Evolutionary conservation across 2,888 invertebrate species (phyloP).

Genomic region (Perdita meconis): DNA sequence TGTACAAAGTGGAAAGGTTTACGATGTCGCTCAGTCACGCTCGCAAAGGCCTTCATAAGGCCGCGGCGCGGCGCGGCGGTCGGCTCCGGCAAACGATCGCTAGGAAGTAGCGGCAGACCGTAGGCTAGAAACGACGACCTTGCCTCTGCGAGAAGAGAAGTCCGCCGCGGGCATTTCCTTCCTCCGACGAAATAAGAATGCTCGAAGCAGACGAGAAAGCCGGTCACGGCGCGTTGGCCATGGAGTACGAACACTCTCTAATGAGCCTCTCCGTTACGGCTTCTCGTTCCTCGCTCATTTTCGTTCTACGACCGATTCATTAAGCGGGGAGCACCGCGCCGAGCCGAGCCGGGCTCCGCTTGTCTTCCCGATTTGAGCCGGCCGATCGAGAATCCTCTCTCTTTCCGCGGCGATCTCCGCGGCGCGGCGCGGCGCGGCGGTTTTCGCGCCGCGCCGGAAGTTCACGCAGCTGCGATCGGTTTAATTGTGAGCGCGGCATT

Average conservation of each 20-base stretch:
- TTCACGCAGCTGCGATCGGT: slow-evolving; percentile 18
- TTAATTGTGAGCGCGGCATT: slow-evolving; percentile 30
- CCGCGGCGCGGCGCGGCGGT: slow-evolving; percentile 24
- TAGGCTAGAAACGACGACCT: slow-evolving; percentile 78
- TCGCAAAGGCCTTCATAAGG: slow-evolving; percentile 56
- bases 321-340: slow-evolving; percentile 39
- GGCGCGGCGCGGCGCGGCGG: neutral
- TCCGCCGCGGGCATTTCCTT: slow-evolving; percentile 76
- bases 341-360: too few species aligned
- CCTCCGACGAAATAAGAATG: slow-evolving; percentile 77
- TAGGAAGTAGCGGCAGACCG: slow-evolving; percentile 19
- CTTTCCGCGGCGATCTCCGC: slow-evolving; percentile 41
- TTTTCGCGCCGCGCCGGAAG: slow-evolving; percentile 31
- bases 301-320: slow-evolving; percentile 77
- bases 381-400: slow-evolving; percentile 50
- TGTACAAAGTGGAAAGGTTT: too few species aligned
- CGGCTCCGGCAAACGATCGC: slow-evolving; percentile 33
- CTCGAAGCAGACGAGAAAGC: slow-evolving; percentile 82
- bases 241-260: slow-evolving; percentile 84
- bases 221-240: slow-evolving; percentile 83
- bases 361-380: too few species aligned
- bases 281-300: slow-evolving; percentile 66
- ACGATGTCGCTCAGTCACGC: too few species aligned
- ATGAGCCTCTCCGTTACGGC: slow-evolving; percentile 81
- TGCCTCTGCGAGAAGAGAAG: slow-evolving; percentile 78